Percentiles rank a stretch among this genome's conserved stretches.
Evolutionary conservation across 2,888 invertebrate genomes (phyloP).

Genomic region (Gortyna flavago): DNA sequence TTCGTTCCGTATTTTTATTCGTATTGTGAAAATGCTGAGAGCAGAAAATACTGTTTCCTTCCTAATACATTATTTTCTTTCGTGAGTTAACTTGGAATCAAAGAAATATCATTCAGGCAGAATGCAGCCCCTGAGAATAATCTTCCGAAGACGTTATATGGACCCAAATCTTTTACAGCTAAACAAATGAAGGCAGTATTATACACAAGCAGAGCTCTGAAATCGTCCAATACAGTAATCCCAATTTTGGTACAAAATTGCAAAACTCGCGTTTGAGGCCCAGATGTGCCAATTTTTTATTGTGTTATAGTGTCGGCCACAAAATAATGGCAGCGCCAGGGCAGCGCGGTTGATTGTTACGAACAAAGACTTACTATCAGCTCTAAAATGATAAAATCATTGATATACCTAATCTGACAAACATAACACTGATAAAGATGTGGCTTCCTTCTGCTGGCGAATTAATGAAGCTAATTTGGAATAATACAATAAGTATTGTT

Average conservation of each 20-base stretch:
- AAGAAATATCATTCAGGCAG: background rate
- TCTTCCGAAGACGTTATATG: too few species aligned
- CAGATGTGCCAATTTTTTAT: conserved; percentile 77
- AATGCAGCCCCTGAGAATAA: background rate
- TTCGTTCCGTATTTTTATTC: background rate
- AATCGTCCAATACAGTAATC: conserved; percentile 12
- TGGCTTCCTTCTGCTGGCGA: conserved; percentile 25
- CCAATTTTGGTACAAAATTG: conserved; percentile 38
- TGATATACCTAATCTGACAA: conserved; percentile 63
- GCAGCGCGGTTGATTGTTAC: conserved; percentile 71
- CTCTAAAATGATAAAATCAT: conserved; percentile 76
- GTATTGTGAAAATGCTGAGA: background rate
- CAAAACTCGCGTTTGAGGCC: conserved; percentile 68
- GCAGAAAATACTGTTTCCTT: background rate
- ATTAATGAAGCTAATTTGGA: conserved; percentile 26
- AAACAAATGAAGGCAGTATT: background rate
- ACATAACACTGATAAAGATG: conserved; percentile 60
- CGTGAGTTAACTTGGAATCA: background rate
- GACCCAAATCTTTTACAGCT: background rate
- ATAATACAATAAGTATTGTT: background rate
- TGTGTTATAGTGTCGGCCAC: conserved; percentile 75
- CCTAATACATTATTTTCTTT: background rate
- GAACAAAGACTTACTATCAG: conserved; percentile 81
- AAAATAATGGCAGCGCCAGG: conserved; percentile 81
- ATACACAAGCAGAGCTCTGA: background rate